These are phyloP conservation scores for Halcyon senegalensis DNA, from an alignment of 2,113 vertebrate genomes.

Conservation along the genomic window DNA sequence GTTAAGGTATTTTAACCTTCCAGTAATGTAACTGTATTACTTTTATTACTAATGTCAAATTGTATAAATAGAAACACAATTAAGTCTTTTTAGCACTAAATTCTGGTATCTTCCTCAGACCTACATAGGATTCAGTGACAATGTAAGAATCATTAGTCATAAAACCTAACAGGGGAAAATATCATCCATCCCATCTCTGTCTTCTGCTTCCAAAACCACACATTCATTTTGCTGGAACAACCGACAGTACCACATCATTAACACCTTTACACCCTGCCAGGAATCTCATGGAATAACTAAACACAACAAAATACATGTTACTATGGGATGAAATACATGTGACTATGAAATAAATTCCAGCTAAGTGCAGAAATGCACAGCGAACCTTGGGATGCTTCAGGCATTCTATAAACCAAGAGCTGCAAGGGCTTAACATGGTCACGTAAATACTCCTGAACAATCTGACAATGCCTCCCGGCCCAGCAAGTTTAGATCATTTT, in stretches of 20 bases:
- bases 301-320: background rate
- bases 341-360: background rate
- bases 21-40: background rate
- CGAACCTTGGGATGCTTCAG: background rate
- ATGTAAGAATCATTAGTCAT: background rate
- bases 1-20: background rate
- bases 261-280: background rate
- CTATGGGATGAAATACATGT: background rate
- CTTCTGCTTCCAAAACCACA: slow-evolving; percentile 13
- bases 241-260: background rate
- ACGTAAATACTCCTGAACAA: background rate
- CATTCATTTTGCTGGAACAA: background rate
- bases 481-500: background rate
- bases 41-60: background rate
- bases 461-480: background rate
- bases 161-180: background rate
- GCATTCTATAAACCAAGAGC: background rate
- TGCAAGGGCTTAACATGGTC: background rate
- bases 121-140: background rate
- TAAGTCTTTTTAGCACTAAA: background rate
- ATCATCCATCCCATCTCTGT: background rate
- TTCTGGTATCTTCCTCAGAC: background rate
- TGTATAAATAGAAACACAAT: background rate
- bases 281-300: background rate
- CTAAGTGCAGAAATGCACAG: background rate